Evolutionary conservation across 1,140 invertebrate genomes (phyloP).

Genomic region (Drosophila ambigua): DNA sequence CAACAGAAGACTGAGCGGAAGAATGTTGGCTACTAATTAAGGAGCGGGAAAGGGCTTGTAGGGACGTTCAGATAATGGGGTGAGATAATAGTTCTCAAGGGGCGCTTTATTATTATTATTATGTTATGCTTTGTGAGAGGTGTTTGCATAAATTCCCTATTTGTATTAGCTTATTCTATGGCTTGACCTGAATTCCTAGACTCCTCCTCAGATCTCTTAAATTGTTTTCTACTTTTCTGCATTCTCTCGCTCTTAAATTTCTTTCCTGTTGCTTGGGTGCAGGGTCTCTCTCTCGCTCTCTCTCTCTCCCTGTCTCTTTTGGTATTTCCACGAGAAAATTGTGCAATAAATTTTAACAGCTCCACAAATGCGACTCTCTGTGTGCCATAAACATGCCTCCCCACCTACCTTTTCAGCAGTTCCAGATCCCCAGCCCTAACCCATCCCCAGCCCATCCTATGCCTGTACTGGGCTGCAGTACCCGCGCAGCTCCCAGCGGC

Average conservation of each 20-base stretch:
- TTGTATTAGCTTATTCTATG: too few species aligned
- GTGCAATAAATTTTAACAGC: conserved; percentile 52
- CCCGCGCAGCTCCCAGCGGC: conserved; percentile 24
- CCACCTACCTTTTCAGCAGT: conserved; percentile 13
- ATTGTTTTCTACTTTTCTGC: neutral
- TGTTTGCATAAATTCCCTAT: too few species aligned
- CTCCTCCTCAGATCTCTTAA: neutral
- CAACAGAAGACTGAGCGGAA: neutral
- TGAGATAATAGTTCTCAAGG: neutral
- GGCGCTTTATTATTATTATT: neutral
- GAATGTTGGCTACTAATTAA: conserved; percentile 40
- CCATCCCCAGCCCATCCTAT: too few species aligned
- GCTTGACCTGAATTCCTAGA: neutral
- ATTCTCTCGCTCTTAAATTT: conserved; percentile 25
- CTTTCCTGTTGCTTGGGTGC: conserved; percentile 44
- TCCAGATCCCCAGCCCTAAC: too few species aligned
- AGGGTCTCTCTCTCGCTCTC: neutral
- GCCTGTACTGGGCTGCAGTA: neutral
- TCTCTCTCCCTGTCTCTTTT: conserved; percentile 9
- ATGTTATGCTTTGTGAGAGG: too few species aligned
- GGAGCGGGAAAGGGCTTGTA: neutral
- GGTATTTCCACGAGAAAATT: conserved; percentile 36
- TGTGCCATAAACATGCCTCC: conserved; percentile 48
- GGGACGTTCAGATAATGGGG: too few species aligned
- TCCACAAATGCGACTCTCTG: conserved; percentile 44